These are phyloP conservation scores for Ammodytes dubius DNA, from an alignment of 2,113 vertebrate species.

Conservation along the genomic window DNA sequence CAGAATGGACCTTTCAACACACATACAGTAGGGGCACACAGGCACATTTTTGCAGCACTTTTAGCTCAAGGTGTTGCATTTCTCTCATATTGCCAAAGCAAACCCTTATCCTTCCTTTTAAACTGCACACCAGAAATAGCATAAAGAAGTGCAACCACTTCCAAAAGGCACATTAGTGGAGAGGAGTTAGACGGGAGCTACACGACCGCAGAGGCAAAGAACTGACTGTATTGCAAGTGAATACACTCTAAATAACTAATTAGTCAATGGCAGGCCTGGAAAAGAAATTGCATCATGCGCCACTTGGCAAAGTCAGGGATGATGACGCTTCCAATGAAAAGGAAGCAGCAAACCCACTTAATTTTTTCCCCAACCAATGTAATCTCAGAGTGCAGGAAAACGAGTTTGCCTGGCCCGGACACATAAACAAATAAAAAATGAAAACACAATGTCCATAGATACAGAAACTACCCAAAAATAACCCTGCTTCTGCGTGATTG, in stretches of 20 bases:
- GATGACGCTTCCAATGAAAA: constrained; percentile 26
- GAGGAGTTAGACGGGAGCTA: background rate
- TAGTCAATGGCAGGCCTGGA: constrained; percentile 24
- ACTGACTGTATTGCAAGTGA: background rate
- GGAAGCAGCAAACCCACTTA: background rate
- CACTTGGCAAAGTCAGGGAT: constrained; percentile 15
- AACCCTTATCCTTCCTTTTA: background rate
- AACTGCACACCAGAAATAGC: constrained; percentile 1
- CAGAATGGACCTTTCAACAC: constrained; percentile 51
- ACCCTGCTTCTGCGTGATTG: constrained; percentile 50
- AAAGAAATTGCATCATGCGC: constrained; percentile 2
- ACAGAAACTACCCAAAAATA: constrained; percentile 49
- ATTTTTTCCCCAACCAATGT: constrained; percentile 11
- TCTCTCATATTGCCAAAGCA: background rate
- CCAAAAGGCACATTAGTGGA: background rate
- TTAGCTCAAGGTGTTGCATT: background rate
- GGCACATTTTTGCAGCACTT: constrained; percentile 1
- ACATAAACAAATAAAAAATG: constrained; percentile 48
- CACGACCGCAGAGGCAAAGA: constrained; percentile 6
- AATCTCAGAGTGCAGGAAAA: constrained; percentile 26
- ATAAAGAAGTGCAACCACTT: background rate
- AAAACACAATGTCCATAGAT: constrained; percentile 30
- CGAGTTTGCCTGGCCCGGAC: background rate
- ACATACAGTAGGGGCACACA: constrained; percentile 35
- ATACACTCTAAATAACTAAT: constrained; percentile 25